A percentile compares a stretch with the other conserved stretches of the same genome.
phyloP scores from a whole-genome alignment of 2,113 vertebrate genomes.

The Fulica atra region DNA sequence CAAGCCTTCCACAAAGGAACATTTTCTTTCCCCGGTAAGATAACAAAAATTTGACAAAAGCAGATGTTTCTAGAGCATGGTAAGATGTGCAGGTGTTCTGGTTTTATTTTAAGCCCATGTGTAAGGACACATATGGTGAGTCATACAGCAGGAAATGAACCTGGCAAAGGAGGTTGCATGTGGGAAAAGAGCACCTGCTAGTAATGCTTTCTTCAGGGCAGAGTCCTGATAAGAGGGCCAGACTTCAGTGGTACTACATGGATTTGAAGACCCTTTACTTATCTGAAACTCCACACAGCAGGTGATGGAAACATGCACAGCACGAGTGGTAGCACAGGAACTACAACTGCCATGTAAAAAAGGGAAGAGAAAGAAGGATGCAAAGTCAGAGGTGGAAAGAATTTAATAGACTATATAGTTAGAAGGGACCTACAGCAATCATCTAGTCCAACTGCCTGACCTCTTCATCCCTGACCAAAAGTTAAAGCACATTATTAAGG shows the following conservation, averaged over 20 bases:
- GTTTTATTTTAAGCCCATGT: neutral
- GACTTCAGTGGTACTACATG: neutral
- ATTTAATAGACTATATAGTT: rapidly evolving
- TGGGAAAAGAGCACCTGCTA: neutral
- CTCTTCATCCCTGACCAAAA: neutral
- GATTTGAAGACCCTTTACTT: neutral
- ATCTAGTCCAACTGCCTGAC: neutral
- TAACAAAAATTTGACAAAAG: neutral
- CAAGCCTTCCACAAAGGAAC: neutral
- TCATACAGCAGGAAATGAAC: neutral
- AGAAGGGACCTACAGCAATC: neutral
- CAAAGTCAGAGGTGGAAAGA: neutral
- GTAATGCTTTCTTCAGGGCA: neutral
- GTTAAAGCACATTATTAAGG: neutral
- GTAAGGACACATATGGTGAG: neutral
- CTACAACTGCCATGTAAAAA: neutral
- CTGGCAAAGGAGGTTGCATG: neutral
- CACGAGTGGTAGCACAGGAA: neutral
- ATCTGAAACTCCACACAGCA: neutral
- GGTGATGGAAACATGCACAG: neutral
- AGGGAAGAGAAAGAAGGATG: neutral
- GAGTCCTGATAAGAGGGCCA: neutral
- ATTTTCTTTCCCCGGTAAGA: neutral
- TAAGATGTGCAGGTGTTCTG: neutral
- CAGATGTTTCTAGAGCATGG: neutral